phyloP scores from a whole-genome alignment of 2,797 vertebrate genomes.

The Anisognathus igniventris region DNA sequence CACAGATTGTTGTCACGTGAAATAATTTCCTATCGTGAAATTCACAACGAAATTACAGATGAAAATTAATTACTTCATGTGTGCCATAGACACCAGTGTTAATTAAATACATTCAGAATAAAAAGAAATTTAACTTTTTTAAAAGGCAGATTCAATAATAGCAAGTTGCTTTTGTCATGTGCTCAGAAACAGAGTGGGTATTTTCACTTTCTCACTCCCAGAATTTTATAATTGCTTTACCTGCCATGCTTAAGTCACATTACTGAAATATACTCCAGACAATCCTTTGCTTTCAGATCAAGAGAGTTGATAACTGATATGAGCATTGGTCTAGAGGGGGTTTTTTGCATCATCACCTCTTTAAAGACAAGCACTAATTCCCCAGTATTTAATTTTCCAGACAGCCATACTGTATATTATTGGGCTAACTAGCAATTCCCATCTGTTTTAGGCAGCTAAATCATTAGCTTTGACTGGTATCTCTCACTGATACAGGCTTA shows the following conservation, averaged over 20 bases:
- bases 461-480: not conserved
- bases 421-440: not conserved
- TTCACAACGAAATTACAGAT: constrained; percentile 19
- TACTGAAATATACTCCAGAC: not conserved
- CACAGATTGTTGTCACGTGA: constrained; percentile 21
- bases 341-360: not conserved
- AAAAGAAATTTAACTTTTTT: not conserved
- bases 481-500: not conserved
- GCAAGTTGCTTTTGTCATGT: not conserved
- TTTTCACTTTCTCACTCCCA: not conserved
- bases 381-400: not conserved
- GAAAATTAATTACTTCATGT: constrained; percentile 17
- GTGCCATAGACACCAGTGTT: not conserved
- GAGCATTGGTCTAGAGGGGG: not conserved
- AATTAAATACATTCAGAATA: not conserved
- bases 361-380: not conserved
- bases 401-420: fast-evolving
- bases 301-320: not conserved
- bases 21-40: constrained; percentile 41
- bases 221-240: not conserved
- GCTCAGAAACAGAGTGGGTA: not conserved
- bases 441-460: not conserved
- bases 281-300: not conserved
- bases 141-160: not conserved
- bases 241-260: not conserved